Conservation (phyloP, 2,113 vertebrate genomes). For the Xyliphius kryptos region DNA sequence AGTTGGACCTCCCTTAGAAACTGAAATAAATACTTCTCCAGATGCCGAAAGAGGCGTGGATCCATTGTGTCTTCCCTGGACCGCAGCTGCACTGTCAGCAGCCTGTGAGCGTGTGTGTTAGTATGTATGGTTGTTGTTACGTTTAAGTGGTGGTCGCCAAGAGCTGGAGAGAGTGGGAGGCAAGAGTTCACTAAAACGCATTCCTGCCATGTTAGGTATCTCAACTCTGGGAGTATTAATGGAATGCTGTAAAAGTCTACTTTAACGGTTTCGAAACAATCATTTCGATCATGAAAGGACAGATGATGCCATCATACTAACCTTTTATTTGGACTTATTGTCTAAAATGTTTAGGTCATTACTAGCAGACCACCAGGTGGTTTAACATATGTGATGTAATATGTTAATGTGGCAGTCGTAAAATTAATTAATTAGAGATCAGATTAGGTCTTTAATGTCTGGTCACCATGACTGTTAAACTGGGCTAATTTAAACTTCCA, state of each 20-base stretch:
- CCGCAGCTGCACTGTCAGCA: slow-evolving; percentile 55
- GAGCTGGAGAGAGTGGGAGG: slow-evolving; percentile 49
- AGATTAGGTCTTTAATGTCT: too few relatives aligned
- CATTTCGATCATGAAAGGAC: slow-evolving; percentile 26
- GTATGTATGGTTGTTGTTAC: slow-evolving; percentile 38
- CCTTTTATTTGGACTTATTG: too few relatives aligned
- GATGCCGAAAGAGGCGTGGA: slow-evolving; percentile 45
- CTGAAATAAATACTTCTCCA: slow-evolving; percentile 55
- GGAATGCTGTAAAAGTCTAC: slow-evolving; percentile 38
- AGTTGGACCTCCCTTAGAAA: slow-evolving; percentile 40
- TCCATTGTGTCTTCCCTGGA: slow-evolving; percentile 44
- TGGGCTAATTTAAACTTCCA: too few relatives aligned
- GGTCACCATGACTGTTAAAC: too few relatives aligned
- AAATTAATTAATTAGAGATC: too few relatives aligned
- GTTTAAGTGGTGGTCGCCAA: slow-evolving; percentile 46
- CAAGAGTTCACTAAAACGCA: slow-evolving; percentile 51
- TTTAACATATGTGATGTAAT: too few relatives aligned
- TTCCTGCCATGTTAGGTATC: slow-evolving; percentile 56
- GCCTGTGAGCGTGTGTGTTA: slow-evolving; percentile 37
- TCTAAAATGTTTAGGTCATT: too few relatives aligned
- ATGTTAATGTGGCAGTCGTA: too few relatives aligned
- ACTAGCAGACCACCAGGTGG: too few relatives aligned
- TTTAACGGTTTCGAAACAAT: slow-evolving; percentile 31
- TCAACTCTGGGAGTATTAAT: slow-evolving; percentile 44
- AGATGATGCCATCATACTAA: slow-evolving; percentile 17